Percentiles rank a stretch among this genome's conserved stretches.
Evolutionary conservation across 1,140 invertebrate species (phyloP).

Genomic region (Liolophura sinensis): DNA sequence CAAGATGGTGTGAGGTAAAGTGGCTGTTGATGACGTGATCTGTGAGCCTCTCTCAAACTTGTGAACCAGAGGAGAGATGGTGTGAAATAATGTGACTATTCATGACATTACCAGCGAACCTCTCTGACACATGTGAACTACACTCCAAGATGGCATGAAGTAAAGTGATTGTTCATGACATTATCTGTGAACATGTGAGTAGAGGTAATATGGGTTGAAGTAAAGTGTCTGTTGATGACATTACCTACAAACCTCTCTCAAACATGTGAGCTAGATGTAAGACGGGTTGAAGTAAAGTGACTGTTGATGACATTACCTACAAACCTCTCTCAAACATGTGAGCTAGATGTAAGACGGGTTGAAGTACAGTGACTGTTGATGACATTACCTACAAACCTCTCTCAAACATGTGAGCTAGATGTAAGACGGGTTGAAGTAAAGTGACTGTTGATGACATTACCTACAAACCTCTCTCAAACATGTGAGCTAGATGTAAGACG

Average conservation of each 20-base stretch:
- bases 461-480: conserved; percentile 38
- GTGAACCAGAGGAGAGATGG: background rate
- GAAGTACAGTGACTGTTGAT: background rate
- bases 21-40: background rate
- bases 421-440: background rate
- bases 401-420: background rate
- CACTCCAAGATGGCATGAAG: background rate
- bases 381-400: background rate
- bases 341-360: background rate
- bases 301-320: background rate
- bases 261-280: conserved; percentile 97
- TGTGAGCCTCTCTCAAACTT: background rate
- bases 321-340: background rate
- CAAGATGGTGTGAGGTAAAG: background rate
- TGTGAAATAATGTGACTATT: background rate
- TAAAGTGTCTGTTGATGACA: background rate
- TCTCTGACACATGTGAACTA: background rate
- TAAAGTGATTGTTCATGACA: background rate
- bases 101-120: background rate
- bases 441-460: conserved; percentile 16
- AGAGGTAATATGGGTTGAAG: background rate
- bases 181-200: conserved; percentile 24
- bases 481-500: background rate
- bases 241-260: conserved; percentile 36
- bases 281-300: background rate